phyloP scores from a whole-genome alignment of 2,888 invertebrate genomes.

The Cheilosia vernalis region DNA sequence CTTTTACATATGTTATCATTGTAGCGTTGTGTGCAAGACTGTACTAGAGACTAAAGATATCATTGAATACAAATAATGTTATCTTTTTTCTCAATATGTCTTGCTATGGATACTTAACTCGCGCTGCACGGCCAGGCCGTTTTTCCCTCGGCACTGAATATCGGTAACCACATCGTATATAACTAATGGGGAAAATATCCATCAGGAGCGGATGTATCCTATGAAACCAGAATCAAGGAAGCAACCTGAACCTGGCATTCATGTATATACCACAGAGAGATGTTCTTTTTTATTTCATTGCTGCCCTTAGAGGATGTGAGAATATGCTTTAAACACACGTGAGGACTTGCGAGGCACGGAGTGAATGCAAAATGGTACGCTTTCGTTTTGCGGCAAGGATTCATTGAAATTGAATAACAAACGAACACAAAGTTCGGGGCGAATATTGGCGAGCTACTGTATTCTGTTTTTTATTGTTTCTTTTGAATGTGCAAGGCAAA shows the following conservation, averaged over 20 bases:
- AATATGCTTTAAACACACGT: slow-evolving; percentile 8
- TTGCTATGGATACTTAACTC: too few species aligned
- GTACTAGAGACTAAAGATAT: too few species aligned
- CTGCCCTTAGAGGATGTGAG: slow-evolving; percentile 3
- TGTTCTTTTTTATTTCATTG: slow-evolving; percentile 5
- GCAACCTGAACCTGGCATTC: slow-evolving; percentile 41
- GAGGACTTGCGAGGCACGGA: slow-evolving; percentile 7
- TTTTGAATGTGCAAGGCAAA: slow-evolving; percentile 2
- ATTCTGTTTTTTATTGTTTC: not conserved
- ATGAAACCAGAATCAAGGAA: slow-evolving; percentile 29
- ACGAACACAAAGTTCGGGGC: slow-evolving; percentile 14
- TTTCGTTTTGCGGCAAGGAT: slow-evolving; percentile 7
- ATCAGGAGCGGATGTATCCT: slow-evolving; percentile 23
- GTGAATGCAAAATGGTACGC: slow-evolving; percentile 16
- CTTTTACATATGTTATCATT: too few species aligned
- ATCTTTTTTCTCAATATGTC: too few species aligned
- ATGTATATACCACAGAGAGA: not conserved
- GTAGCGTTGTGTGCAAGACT: too few species aligned
- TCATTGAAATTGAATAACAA: slow-evolving; percentile 40
- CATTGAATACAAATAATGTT: too few species aligned
- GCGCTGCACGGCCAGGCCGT: not conserved
- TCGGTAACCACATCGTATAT: slow-evolving; percentile 24
- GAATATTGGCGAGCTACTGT: not conserved
- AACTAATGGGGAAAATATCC: slow-evolving; percentile 32
- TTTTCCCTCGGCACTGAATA: slow-evolving; percentile 21